These are phyloP conservation scores for Drosophila falleni DNA, from an alignment of 2,888 invertebrate genomes.

Conservation along the genomic window DNA sequence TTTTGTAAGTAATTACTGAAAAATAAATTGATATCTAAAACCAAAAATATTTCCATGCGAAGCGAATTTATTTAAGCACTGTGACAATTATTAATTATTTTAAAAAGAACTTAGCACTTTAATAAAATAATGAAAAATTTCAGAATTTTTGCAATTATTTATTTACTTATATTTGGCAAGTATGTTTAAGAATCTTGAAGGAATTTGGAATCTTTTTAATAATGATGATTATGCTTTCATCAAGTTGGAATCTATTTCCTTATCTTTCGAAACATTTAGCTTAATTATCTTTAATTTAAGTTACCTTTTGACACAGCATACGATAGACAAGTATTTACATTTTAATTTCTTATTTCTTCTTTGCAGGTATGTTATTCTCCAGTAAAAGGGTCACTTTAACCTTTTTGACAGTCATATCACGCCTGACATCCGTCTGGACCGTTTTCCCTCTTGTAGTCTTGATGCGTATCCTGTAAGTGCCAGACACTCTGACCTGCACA, in stretches of 20 bases:
- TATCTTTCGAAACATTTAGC: not conserved
- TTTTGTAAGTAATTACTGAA: not conserved
- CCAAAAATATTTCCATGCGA: too few relatives aligned
- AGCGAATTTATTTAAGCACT: not conserved
- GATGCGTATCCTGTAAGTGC: conserved; percentile 39
- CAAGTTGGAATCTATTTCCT: not conserved
- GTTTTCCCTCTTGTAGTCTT: conserved; percentile 3
- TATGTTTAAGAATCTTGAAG: not conserved
- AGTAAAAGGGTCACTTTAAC: conserved; percentile 35
- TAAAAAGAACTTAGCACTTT: too few relatives aligned
- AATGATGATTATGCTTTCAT: conserved; percentile 3
- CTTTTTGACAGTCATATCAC: conserved; percentile 37
- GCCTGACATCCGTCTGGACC: conserved; percentile 20
- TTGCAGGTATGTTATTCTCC: conserved; percentile 48
- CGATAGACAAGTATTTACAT: conserved; percentile 33
- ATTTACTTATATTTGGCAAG: too few relatives aligned
- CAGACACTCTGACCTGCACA: conserved; percentile 52
- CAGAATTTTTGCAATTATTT: too few relatives aligned
- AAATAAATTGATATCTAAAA: too few relatives aligned
- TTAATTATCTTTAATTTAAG: conserved; percentile 32
- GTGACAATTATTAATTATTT: too few relatives aligned
- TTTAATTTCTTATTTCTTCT: conserved; percentile 8
- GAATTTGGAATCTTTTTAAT: too few relatives aligned
- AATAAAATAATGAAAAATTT: too few relatives aligned
- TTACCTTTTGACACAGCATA: conserved; percentile 13